Evolutionary conservation across 2,113 vertebrate genomes (phyloP).

Genomic region (Nipponia nippon): DNA sequence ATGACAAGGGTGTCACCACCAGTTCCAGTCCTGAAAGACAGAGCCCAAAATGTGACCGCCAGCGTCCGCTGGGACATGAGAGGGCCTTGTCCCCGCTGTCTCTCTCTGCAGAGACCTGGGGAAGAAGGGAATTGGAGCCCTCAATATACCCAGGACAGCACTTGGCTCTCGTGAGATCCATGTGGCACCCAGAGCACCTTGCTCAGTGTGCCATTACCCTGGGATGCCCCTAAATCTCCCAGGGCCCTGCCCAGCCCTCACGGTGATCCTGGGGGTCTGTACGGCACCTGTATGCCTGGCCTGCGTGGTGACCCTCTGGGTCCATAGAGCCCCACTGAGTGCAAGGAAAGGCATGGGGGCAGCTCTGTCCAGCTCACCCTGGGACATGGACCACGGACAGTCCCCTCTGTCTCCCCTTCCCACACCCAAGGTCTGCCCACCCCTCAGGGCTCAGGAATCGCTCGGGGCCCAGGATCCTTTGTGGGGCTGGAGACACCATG

Average conservation of each 20-base stretch:
- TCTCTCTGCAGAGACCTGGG: neutral
- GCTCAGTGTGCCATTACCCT: too few relatives aligned
- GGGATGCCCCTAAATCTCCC: too few relatives aligned
- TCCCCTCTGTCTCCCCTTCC: neutral
- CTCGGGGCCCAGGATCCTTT: too few relatives aligned
- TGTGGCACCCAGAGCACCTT: too few relatives aligned
- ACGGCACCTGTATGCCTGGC: too few relatives aligned
- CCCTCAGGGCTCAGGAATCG: too few relatives aligned
- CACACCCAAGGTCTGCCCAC: neutral
- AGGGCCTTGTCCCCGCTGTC: neutral
- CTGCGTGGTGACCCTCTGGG: neutral
- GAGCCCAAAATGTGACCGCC: neutral
- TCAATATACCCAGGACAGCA: accelerated
- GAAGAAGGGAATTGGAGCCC: neutral
- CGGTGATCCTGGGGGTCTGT: too few relatives aligned
- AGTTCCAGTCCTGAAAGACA: neutral
- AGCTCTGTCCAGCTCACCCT: neutral
- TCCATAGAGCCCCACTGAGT: neutral
- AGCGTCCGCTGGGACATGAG: neutral
- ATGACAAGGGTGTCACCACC: neutral
- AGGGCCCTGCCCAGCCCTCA: too few relatives aligned
- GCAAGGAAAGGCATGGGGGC: neutral
- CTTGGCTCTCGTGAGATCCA: neutral
- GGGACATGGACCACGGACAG: too few relatives aligned
- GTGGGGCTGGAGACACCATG: neutral